Conservation (phyloP, 2,888 invertebrate species). For the Therioaphis trifolii region DNA sequence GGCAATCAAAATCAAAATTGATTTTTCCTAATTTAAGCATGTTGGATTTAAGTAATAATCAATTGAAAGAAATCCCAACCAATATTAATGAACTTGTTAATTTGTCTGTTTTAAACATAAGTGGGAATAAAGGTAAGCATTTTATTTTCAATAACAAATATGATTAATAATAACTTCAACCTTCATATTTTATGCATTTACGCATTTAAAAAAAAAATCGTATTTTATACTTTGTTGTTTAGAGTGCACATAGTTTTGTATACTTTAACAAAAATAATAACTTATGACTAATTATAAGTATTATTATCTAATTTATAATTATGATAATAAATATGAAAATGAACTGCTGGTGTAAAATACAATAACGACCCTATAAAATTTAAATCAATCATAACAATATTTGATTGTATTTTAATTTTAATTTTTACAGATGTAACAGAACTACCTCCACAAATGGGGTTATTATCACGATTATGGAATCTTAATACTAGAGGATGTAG, state of each 20-base stretch:
- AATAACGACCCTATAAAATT: no score
- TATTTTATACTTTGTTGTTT: no score
- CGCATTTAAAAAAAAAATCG: no score
- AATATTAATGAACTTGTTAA: conserved; percentile 87
- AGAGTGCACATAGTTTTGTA: no score
- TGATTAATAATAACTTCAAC: background rate
- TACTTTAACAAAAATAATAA: no score
- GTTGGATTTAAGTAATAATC: conserved; percentile 93
- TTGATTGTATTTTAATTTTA: background rate
- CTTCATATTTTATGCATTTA: no score
- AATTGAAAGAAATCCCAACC: conserved; percentile 80
- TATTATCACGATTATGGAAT: conserved; percentile 95
- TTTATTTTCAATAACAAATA: conserved; percentile 14
- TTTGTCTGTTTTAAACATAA: conserved; percentile 93
- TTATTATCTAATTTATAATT: background rate
- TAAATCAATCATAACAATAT: background rate
- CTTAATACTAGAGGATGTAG: conserved; percentile 90
- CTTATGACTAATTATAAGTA: no score
- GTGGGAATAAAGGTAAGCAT: conserved; percentile 78
- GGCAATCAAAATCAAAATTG: conserved; percentile 71
- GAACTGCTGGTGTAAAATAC: no score
- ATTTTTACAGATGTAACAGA: conserved; percentile 77
- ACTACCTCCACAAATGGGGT: conserved; percentile 94
- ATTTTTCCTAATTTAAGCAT: conserved; percentile 94
- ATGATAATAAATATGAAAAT: conserved; percentile 8